Percentiles rank a stretch among this genome's conserved stretches.
Evolutionary conservation across 2,113 vertebrate species (phyloP).

Genomic region (Tiliqua scincoides): DNA sequence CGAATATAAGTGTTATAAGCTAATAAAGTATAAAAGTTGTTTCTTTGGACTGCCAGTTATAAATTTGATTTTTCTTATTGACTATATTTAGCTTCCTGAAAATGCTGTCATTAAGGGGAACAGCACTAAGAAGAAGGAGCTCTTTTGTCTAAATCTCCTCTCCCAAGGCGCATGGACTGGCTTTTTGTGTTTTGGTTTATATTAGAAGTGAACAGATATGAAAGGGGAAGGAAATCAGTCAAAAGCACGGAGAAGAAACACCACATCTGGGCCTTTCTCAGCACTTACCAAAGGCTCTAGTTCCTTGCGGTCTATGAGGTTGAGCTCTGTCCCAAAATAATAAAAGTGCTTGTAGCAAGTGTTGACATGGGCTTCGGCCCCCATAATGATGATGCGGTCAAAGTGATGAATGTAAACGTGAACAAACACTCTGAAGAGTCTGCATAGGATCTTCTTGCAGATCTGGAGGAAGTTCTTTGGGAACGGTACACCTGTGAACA

Average conservation of each 20-base stretch:
- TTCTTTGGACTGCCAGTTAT: neutral
- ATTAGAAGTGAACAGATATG: neutral
- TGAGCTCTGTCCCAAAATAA: conserved; percentile 87
- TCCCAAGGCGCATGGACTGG: neutral
- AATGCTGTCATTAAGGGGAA: neutral
- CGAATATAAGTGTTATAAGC: conserved; percentile 5
- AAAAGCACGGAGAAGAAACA: neutral
- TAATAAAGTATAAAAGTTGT: neutral
- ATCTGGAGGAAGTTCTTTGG: conserved; percentile 90
- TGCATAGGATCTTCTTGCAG: conserved; percentile 89
- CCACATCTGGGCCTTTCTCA: neutral
- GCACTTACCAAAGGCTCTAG: conserved; percentile 88
- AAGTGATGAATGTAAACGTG: conserved; percentile 91
- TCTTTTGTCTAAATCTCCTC: neutral
- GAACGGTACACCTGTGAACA: conserved; percentile 82
- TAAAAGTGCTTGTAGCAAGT: conserved; percentile 93
- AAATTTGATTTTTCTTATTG: neutral
- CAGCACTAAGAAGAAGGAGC: neutral
- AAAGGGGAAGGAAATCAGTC: neutral
- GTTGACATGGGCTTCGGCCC: conserved; percentile 87
- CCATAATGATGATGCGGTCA: conserved; percentile 85
- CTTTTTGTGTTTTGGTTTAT: neutral
- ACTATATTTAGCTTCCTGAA: neutral
- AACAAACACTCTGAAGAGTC: conserved; percentile 87
- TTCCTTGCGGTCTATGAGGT: conserved; percentile 88